A percentile compares a stretch with the other conserved stretches of the same genome.
Evolutionary conservation across 1,140 invertebrate genomes (phyloP).

Genomic region (Metopolophium dirhodum): DNA sequence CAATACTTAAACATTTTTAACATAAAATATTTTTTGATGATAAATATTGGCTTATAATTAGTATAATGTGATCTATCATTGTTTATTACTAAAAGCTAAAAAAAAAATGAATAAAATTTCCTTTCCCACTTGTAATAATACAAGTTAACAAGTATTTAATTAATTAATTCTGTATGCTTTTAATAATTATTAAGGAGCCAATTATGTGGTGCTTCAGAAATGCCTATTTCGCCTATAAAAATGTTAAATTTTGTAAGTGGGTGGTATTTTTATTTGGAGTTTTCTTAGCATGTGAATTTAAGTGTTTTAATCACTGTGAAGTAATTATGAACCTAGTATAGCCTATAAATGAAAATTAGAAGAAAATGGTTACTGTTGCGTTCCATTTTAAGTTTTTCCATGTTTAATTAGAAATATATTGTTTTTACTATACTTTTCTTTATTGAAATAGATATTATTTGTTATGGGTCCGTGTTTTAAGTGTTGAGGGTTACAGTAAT

Average conservation of each 20-base stretch:
- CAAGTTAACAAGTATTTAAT: not conserved
- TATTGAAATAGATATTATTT: slow-evolving; percentile 13
- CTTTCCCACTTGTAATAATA: not conserved
- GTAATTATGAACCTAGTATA: slow-evolving; percentile 35
- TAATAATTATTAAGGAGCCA: slow-evolving; percentile 45
- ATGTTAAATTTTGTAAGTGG: slow-evolving; percentile 55
- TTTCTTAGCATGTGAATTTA: slow-evolving; percentile 47
- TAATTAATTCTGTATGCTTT: slow-evolving; percentile 39
- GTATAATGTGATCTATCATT: too few relatives aligned
- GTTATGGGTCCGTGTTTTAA: not conserved
- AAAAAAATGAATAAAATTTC: not conserved
- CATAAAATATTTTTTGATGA: not conserved
- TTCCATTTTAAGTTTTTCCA: not conserved
- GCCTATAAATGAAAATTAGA: slow-evolving; percentile 20
- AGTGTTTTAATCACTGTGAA: slow-evolving; percentile 41
- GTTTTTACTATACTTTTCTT: not conserved
- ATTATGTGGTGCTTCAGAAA: slow-evolving; percentile 56
- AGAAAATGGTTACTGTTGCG: slow-evolving; percentile 30
- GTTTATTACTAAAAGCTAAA: too few relatives aligned
- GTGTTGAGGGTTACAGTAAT: slow-evolving; percentile 18
- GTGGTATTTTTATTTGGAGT: slow-evolving; percentile 38
- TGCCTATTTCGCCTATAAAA: slow-evolving; percentile 52
- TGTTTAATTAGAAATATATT: not conserved
- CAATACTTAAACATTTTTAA: not conserved
- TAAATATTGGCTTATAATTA: not conserved